Evolutionary conservation across 2,797 vertebrate genomes (phyloP).

Genomic region (Pangasius krempfi): DNA sequence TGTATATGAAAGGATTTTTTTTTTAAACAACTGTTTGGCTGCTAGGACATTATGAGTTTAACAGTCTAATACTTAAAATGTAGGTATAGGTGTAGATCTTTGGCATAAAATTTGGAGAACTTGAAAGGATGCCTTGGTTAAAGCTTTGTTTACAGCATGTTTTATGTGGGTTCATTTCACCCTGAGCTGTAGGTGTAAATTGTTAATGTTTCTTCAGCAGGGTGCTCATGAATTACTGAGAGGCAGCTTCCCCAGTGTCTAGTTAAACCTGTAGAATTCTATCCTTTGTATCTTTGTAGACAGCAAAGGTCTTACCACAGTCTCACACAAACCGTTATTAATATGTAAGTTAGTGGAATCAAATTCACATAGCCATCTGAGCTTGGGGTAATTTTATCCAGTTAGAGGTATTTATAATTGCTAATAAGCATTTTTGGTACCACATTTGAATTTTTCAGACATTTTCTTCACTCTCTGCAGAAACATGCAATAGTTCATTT

Average conservation of each 20-base stretch:
- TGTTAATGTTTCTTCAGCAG: conserved; percentile 49
- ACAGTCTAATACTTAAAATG: not conserved
- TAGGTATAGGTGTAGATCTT: not conserved
- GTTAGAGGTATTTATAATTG: not conserved
- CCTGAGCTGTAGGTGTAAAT: conserved; percentile 48
- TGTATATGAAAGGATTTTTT: not conserved
- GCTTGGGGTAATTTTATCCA: not conserved
- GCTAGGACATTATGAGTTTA: not conserved
- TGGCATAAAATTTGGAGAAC: not conserved
- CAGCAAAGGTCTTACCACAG: not conserved
- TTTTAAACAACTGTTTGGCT: not conserved
- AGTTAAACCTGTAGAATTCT: not conserved
- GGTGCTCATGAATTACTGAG: conserved; percentile 58
- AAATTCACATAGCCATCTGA: not conserved
- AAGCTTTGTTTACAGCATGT: conserved; percentile 21
- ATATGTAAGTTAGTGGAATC: not conserved
- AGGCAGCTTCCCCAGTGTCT: conserved; percentile 26
- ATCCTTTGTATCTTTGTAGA: not conserved
- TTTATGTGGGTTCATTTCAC: conserved; percentile 13
- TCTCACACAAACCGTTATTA: not conserved
- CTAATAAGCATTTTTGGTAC: not conserved
- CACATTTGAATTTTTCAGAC: no score
- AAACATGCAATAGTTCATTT: not conserved
- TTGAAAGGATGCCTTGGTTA: not conserved
- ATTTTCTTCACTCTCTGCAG: not conserved